Evolutionary conservation across 2,797 vertebrate genomes (phyloP).

Genomic region (Amblyraja radiata): DNA sequence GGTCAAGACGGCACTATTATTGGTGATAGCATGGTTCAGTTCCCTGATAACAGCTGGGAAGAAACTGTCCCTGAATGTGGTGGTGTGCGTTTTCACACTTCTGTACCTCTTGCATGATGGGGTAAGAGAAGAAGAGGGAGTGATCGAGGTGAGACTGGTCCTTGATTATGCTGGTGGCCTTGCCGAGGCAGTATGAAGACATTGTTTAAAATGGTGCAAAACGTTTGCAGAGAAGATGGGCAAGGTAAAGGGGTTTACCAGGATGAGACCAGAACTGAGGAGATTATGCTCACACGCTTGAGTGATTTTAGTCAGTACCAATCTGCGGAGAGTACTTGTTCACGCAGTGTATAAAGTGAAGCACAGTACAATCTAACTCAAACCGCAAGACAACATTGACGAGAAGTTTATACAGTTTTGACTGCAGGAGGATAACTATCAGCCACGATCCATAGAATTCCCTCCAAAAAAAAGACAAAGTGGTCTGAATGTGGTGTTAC

Average conservation of each 20-base stretch:
- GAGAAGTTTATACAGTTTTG: neutral
- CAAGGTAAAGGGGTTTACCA: neutral
- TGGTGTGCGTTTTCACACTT: too few relatives aligned
- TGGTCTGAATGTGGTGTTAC: too few relatives aligned
- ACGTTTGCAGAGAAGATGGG: neutral
- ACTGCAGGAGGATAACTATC: neutral
- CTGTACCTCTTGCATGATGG: too few relatives aligned
- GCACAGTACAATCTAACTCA: neutral
- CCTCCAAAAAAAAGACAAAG: neutral
- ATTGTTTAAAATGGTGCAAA: neutral
- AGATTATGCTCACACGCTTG: neutral
- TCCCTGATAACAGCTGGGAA: too few relatives aligned
- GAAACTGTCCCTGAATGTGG: too few relatives aligned
- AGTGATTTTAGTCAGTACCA: neutral
- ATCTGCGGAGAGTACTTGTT: neutral
- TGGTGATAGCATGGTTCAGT: too few relatives aligned
- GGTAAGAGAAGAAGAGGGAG: too few relatives aligned
- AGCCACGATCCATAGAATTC: neutral
- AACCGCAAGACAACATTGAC: neutral
- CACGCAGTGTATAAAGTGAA: neutral
- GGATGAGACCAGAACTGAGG: neutral
- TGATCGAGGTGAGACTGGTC: too few relatives aligned
- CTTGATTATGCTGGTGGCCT: too few relatives aligned
- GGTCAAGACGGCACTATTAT: too few relatives aligned
- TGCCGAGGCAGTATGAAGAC: too few relatives aligned